Base-by-base conservation (phyloP, 1,140 invertebrate genomes). In the Campoletis sonorensis region DNA sequence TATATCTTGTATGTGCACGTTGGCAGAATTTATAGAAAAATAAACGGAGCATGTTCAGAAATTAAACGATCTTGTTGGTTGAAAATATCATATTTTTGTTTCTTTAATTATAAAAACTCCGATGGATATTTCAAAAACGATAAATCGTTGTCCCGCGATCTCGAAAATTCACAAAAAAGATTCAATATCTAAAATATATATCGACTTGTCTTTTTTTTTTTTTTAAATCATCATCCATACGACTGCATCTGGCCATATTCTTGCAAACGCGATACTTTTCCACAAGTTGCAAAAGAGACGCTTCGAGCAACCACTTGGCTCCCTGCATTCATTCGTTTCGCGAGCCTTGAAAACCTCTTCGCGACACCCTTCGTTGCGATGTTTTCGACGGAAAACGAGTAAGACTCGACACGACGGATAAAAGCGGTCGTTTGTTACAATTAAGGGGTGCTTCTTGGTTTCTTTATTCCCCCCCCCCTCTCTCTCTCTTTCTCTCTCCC, bases 361-460 rank as follows among this genome's bases (percentile, higher is more conserved):
- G 67, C 67, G 67, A 18, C 67, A 33, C 67, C 67, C 67, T 33
- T 33, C 13, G 18, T 21, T 70, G 26, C 27, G 18, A 11, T 27
- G 51, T 33, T 51, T 76, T 61, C 51, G 61, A 30, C 61, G 30
- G 71, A 45, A 77, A 61, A 70, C 15, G 49, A 71, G 67, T 71
- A 49, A 26, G 75, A 40, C 45, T 71, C 75, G 76, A 68, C 79
- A 78, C 49, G 79, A 61, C 84, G 79, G 82, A 86, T 87, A 86
- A 87, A 87, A 81, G 81, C 70, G 81, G 85, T 84, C 87, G 86
- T 88, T 88, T 87, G 87, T 88, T 87, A 87, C 86, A 87, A 88
- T 88, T 87, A 87, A 45, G 85, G 82, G 79, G 68, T 72, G 80
- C 84, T 87, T 84, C 82, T 85, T 77, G 79, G 61, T 64, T 70